Conservation (phyloP, 1,140 invertebrate genomes). For the Leptinotarsa lineolata region DNA sequence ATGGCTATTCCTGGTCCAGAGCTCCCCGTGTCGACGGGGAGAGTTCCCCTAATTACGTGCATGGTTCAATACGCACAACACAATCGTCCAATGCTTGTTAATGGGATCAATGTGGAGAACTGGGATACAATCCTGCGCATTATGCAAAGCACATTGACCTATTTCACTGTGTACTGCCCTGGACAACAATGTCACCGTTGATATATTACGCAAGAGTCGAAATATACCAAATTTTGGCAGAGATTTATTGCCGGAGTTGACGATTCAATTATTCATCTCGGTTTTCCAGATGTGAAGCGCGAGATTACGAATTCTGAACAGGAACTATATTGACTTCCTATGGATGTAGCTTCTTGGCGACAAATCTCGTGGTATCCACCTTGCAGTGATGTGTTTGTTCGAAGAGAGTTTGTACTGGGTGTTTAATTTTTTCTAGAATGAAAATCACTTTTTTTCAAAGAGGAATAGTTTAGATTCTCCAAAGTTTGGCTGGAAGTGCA, state of each 20-base stretch:
- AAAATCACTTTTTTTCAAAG: too few species aligned
- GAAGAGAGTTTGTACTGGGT: too few species aligned
- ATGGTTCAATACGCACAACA: slow-evolving; percentile 29
- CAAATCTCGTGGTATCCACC: too few species aligned
- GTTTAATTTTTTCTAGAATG: too few species aligned
- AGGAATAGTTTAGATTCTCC: too few species aligned
- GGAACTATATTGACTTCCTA: background rate
- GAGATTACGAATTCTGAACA: background rate
- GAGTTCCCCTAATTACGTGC: background rate
- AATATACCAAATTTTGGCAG: slow-evolving; percentile 8
- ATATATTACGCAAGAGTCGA: slow-evolving; percentile 17
- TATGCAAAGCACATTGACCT: slow-evolving; percentile 49
- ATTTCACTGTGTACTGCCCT: slow-evolving; percentile 38
- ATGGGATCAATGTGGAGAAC: slow-evolving; percentile 45
- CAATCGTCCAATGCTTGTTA: slow-evolving; percentile 37
- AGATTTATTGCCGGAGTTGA: background rate
- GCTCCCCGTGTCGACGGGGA: background rate
- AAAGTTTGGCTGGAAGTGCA: too few species aligned
- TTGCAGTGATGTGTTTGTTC: too few species aligned
- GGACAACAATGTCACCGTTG: slow-evolving; percentile 32
- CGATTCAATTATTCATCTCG: background rate
- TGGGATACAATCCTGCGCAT: slow-evolving; percentile 45
- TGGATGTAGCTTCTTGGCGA: too few species aligned
- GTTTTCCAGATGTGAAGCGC: background rate
- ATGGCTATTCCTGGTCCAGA: background rate